phyloP scores from a whole-genome alignment of 2,888 invertebrate species.

The Dusona sp. region DNA sequence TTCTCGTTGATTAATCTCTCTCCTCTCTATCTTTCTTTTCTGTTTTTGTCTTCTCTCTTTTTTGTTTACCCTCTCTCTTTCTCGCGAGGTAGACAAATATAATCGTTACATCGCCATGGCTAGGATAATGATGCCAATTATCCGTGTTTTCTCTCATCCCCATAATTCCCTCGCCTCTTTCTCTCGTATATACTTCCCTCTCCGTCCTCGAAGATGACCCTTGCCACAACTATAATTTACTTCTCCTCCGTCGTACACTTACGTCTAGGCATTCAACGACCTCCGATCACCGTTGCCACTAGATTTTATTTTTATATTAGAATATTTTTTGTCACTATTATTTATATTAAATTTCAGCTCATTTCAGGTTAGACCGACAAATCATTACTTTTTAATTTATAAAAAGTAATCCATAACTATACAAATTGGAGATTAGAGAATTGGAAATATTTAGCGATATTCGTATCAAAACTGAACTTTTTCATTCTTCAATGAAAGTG shows the following conservation, averaged over 20 bases:
- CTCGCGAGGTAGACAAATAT: slow-evolving; percentile 73
- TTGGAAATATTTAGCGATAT: background rate
- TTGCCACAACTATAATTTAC: slow-evolving; percentile 66
- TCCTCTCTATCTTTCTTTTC: background rate
- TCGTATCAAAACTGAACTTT: background rate
- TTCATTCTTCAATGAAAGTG: too few relatives aligned
- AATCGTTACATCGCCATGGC: slow-evolving; percentile 71
- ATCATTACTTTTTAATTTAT: background rate
- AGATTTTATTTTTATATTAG: slow-evolving; percentile 47
- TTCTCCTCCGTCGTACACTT: slow-evolving; percentile 54
- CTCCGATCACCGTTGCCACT: slow-evolving; percentile 46
- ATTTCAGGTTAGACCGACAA: background rate
- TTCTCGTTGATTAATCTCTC: slow-evolving; percentile 18
- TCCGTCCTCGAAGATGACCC: slow-evolving; percentile 60
- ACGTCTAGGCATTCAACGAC: slow-evolving; percentile 62
- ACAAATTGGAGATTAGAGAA: background rate
- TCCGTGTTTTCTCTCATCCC: slow-evolving; percentile 67
- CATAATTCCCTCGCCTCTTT: slow-evolving; percentile 66
- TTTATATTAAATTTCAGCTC: too few relatives aligned
- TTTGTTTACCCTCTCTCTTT: background rate
- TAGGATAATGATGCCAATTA: slow-evolving; percentile 74
- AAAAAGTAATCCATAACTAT: background rate
- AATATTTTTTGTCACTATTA: slow-evolving; percentile 31
- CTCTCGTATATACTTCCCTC: slow-evolving; percentile 27
- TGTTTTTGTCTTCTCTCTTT: background rate